Base-by-base conservation (phyloP, 2,113 vertebrate genomes). In the Lophius piscatorius region DNA sequence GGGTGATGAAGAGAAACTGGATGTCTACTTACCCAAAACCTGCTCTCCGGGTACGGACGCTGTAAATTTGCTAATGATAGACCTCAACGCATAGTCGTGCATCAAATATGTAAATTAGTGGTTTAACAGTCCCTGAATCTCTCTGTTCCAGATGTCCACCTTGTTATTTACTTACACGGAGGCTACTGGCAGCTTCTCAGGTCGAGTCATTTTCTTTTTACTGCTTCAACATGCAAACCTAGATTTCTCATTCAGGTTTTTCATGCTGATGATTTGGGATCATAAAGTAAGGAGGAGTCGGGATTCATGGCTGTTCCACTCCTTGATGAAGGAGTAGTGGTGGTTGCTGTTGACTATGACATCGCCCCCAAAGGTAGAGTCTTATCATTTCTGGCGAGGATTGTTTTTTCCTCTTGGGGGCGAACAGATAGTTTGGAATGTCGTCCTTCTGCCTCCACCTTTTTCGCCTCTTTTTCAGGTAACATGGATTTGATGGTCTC, bases 141-240 rank as follows among this genome's bases (percentile, higher is more conserved):
- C 9, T 70, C 50, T 82, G 18, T 82, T 74, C 6, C 86, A 98
- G 97, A 88, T 22, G 85, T 91, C 14, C 90, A 93, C 0, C 73
- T 93, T 21, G 85, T 97, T 6, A 70, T 98, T 73, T 98, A 96
- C 72, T 10, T 98, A 9, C 96, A 99, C 0, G 97, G 96, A 0
- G 97, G 96, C 4, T 96, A 95, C 85, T 99, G 97, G 97, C 94
- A 98, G 90, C 88, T 86, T 10, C 73, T 98, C 63, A 98, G 96
- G 97, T 98, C 81, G 2, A 71, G 9, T 4, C 2, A 6, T 24
- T 1, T 3, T 2, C 1, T 11, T 40, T 20, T 22, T 38, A 10
- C 21, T 2, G 13, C 14, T 20, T 46, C n/a, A n/a, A n/a, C n/a
- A n/a, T n/a, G n/a, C n/a, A n/a, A n/a, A n/a, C n/a, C 22, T 51